Conservation (phyloP, 2,797 vertebrate genomes). For the Neosalanx taihuensis region DNA sequence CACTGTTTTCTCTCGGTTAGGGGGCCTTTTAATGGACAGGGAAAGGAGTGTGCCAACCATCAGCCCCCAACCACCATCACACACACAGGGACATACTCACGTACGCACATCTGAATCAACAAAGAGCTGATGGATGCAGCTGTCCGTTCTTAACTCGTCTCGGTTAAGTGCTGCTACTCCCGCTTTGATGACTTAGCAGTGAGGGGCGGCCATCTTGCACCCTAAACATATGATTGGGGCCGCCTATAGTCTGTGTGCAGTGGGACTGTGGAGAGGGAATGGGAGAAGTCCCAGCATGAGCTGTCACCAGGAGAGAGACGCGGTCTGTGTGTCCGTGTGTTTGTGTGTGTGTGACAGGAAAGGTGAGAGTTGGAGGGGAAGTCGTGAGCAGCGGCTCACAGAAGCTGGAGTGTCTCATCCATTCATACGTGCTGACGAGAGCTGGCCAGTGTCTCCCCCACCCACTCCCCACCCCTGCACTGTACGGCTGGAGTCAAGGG, state of each 20-base stretch:
- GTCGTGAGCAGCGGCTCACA: slow-evolving; percentile 26
- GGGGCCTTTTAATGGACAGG: slow-evolving; percentile 41
- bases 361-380: slow-evolving; percentile 3
- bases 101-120: slow-evolving; percentile 42
- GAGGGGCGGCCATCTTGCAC: slow-evolving; percentile 68
- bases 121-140: slow-evolving; percentile 63
- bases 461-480: neutral
- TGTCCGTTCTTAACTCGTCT: slow-evolving; percentile 60
- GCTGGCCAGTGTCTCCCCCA: slow-evolving; percentile 34
- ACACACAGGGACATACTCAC: slow-evolving; percentile 13
- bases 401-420: slow-evolving; percentile 57
- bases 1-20: slow-evolving; percentile 33
- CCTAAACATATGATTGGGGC: slow-evolving; percentile 70
- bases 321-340: slow-evolving; percentile 23
- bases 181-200: slow-evolving; percentile 68
- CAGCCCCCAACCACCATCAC: neutral
- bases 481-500: neutral
- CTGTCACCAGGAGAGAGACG: slow-evolving; percentile 52
- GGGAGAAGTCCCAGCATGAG: slow-evolving; percentile 57
- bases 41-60: slow-evolving; percentile 49
- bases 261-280: slow-evolving; percentile 51
- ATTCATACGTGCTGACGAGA: slow-evolving; percentile 54
- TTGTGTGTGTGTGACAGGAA: slow-evolving; percentile 34
- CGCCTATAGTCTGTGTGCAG: slow-evolving; percentile 69
- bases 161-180: slow-evolving; percentile 53